These are phyloP conservation scores for Chinchilla lanigera DNA, from an alignment of 2,113 vertebrate species.

Conservation along the genomic window DNA sequence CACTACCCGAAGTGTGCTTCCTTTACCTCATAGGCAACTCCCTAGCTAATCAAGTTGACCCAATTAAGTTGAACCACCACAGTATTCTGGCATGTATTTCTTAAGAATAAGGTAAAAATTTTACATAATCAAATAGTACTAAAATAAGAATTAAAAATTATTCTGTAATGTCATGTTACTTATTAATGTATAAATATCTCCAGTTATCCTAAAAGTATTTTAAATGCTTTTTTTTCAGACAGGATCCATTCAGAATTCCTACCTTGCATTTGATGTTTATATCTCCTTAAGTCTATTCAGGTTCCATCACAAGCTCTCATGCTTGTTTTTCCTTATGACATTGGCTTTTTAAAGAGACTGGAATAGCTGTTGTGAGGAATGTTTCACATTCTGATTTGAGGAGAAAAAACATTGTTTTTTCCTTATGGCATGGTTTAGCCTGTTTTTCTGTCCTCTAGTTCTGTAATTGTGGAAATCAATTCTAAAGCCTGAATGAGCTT, in stretches of 20 bases:
- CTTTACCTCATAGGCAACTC: too few species aligned
- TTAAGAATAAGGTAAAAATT: slow-evolving; percentile 32
- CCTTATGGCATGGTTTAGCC: not conserved
- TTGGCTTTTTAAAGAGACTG: slow-evolving; percentile 11
- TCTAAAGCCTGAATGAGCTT: not conserved
- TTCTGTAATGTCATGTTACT: not conserved
- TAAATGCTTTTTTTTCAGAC: not conserved
- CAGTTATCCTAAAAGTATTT: not conserved
- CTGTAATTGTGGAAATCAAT: not conserved
- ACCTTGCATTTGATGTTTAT: not conserved
- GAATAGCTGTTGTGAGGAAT: not conserved
- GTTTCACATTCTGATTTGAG: not conserved
- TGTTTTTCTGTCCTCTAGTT: slow-evolving; percentile 49
- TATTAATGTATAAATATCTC: not conserved
- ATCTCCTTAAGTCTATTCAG: not conserved
- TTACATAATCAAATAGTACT: not conserved
- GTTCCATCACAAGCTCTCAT: not conserved
- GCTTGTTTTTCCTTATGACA: not conserved
- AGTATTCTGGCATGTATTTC: not conserved
- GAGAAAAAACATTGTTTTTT: not conserved
- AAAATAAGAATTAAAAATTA: not conserved
- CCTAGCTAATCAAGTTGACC: not conserved
- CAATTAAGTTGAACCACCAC: not conserved
- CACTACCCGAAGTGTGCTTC: not conserved
- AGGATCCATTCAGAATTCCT: not conserved